Evolutionary conservation across 2,888 invertebrate genomes (phyloP).

Genomic region (Mythimna impura): DNA sequence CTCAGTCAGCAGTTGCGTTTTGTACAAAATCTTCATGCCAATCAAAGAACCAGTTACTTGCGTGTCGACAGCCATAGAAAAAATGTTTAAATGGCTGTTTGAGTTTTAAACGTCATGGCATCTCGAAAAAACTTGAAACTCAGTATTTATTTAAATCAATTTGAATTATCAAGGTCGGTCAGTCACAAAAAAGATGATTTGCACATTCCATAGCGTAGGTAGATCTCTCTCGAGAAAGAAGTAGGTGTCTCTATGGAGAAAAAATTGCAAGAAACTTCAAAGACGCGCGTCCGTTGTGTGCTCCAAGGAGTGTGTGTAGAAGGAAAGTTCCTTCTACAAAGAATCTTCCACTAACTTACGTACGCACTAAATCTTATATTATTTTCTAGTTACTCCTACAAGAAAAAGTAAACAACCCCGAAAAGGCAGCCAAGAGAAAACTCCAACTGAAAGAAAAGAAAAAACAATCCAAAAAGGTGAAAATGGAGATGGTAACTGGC

Average conservation of each 20-base stretch:
- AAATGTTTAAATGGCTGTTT: neutral
- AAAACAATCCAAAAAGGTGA: conserved; percentile 94
- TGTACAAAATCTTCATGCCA: neutral
- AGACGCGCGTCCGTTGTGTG: no score
- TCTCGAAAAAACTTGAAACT: neutral
- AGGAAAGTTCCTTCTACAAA: neutral
- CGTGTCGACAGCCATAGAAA: neutral
- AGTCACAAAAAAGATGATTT: no score
- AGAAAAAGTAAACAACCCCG: conserved; percentile 95
- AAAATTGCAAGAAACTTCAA: no score
- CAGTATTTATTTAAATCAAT: no score
- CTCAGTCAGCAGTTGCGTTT: neutral
- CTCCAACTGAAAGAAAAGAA: conserved; percentile 95
- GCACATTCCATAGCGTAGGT: no score
- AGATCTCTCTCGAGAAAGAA: no score
- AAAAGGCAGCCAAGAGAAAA: conserved; percentile 95
- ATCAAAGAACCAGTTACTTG: neutral
- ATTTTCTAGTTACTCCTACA: conserved; percentile 87
- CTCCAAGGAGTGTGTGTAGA: no score
- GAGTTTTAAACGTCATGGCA: neutral
- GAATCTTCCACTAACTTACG: neutral
- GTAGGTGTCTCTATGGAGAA: no score
- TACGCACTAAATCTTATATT: neutral
- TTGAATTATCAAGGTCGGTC: no score
- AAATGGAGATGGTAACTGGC: conserved; percentile 90